A percentile compares a stretch with the other conserved stretches of the same genome.
Evolutionary conservation across 2,797 vertebrate species (phyloP).

Genomic region (Chaetodon trifasciatus): DNA sequence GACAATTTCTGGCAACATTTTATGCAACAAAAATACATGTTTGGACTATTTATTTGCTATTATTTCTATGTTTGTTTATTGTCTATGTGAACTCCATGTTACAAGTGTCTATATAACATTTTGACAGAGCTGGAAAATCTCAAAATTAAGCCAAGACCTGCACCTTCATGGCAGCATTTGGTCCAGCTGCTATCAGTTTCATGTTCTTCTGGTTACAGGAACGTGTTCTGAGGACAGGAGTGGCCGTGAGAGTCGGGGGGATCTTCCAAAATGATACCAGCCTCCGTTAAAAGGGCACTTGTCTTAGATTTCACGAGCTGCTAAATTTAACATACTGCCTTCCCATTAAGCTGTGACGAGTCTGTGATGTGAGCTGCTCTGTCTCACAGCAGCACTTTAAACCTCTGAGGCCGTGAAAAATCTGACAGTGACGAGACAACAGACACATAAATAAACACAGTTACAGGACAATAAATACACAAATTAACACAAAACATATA

Average conservation of each 20-base stretch:
- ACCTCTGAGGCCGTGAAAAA: slow-evolving; percentile 26
- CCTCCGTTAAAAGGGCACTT: slow-evolving; percentile 66
- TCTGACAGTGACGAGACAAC: slow-evolving; percentile 9
- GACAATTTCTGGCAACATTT: neutral
- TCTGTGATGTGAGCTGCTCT: slow-evolving; percentile 37
- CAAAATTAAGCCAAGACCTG: neutral
- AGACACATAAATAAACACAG: neutral
- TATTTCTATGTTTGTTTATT: neutral
- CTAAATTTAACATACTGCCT: slow-evolving; percentile 84
- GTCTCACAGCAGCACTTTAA: slow-evolving; percentile 9
- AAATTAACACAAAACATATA: neutral
- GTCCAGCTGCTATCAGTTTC: slow-evolving; percentile 17
- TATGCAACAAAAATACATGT: neutral
- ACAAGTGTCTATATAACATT: neutral
- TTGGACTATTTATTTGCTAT: neutral
- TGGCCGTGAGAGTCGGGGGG: slow-evolving; percentile 9
- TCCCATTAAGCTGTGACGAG: slow-evolving; percentile 66
- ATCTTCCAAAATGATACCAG: slow-evolving; percentile 50
- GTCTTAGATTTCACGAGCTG: slow-evolving; percentile 77
- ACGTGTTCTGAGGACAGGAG: neutral
- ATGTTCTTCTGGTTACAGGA: slow-evolving; percentile 24
- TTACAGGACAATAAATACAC: neutral
- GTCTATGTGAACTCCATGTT: neutral
- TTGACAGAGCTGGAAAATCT: neutral
- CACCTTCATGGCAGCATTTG: neutral